Percentiles rank a stretch among this genome's conserved stretches.
These are phyloP conservation scores for Conopomorpha cramerella DNA, from an alignment of 1,140 invertebrate genomes.

Conservation along the genomic window DNA sequence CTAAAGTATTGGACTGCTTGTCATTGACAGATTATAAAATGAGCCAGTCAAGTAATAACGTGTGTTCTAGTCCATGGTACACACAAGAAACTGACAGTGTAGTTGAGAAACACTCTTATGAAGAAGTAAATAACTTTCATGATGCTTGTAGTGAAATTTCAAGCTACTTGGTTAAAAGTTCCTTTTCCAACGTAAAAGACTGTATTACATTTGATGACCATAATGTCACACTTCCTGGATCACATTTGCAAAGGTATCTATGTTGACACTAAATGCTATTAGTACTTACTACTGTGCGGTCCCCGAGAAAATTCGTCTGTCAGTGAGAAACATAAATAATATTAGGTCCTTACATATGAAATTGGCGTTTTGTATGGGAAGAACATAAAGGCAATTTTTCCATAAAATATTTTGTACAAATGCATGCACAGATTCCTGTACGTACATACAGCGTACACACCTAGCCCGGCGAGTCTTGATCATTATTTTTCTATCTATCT, in stretches of 20 bases:
- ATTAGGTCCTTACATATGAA: too few species aligned
- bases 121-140: slow-evolving; percentile 19
- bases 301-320: too few species aligned
- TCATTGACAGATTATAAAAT: slow-evolving; percentile 26
- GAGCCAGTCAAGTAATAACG: slow-evolving; percentile 9
- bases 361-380: too few species aligned
- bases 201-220: slow-evolving; percentile 11
- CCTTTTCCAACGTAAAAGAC: slow-evolving; percentile 13
- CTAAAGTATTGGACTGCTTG: slow-evolving; percentile 23
- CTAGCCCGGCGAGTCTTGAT: too few species aligned
- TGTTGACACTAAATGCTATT: neutral
- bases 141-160: slow-evolving; percentile 21
- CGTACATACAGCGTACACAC: too few species aligned
- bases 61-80: slow-evolving; percentile 26
- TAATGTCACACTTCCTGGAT: slow-evolving; percentile 15
- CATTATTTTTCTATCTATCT: too few species aligned
- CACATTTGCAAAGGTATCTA: slow-evolving; percentile 24
- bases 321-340: too few species aligned
- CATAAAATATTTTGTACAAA: too few species aligned
- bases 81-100: slow-evolving; percentile 26
- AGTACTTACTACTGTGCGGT: neutral
- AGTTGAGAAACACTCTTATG: slow-evolving; percentile 30
- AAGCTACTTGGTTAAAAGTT: slow-evolving; percentile 15
- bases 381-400: too few species aligned
- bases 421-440: too few species aligned